These are phyloP conservation scores for Cecropterus lyciades DNA, from an alignment of 1,140 invertebrate species.

Conservation along the genomic window DNA sequence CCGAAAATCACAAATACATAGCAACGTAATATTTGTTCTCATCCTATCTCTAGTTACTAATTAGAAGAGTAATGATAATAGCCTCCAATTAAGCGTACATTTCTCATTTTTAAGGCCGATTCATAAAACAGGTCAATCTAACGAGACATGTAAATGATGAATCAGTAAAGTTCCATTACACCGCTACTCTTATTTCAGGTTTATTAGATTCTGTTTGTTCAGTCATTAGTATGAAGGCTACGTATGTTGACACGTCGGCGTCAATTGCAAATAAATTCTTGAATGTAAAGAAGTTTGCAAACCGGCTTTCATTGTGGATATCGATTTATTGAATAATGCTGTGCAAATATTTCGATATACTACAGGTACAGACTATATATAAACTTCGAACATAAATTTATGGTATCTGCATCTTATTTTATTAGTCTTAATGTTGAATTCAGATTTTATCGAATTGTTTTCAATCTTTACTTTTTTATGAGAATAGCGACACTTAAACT, in stretches of 20 bases:
- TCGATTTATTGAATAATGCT: constrained; percentile 2
- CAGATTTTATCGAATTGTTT: too few species aligned
- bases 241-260: constrained; percentile 47
- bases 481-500: too few species aligned
- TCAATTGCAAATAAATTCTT: constrained; percentile 47
- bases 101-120: constrained; percentile 34
- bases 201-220: constrained; percentile 48
- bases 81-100: constrained; percentile 34
- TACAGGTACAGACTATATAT: background rate
- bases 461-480: too few species aligned
- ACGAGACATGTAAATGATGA: constrained; percentile 41
- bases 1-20: constrained; percentile 8
- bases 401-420: too few species aligned
- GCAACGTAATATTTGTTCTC: constrained; percentile 7
- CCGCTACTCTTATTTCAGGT: constrained; percentile 39
- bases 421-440: too few species aligned
- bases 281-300: constrained; percentile 30
- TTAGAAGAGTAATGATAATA: constrained; percentile 17
- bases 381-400: background rate
- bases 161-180: constrained; percentile 46
- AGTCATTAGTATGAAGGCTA: constrained; percentile 51
- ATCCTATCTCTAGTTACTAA: constrained; percentile 9
- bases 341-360: constrained; percentile 2
- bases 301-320: constrained; percentile 18
- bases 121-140: constrained; percentile 26